Evolutionary conservation across 2,113 vertebrate genomes (phyloP).

Genomic region (Archocentrus centrarchus): DNA sequence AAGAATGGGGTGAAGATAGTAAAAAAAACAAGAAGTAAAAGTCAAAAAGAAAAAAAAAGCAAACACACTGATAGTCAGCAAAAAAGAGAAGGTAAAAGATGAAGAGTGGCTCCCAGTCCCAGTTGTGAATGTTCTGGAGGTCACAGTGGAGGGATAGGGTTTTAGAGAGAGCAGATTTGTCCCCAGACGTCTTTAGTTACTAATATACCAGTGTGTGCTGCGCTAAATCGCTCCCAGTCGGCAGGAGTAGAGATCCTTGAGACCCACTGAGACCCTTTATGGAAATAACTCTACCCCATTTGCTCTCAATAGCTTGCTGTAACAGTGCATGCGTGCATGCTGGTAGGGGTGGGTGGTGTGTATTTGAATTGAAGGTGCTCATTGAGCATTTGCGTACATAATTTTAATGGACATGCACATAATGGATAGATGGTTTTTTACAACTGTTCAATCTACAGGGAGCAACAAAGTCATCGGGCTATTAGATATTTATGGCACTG

Average conservation of each 20-base stretch:
- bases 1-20: constrained; percentile 14
- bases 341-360: constrained; percentile 2
- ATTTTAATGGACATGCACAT: constrained; percentile 73
- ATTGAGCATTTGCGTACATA: constrained; percentile 58
- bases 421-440: constrained; percentile 75
- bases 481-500: constrained; percentile 72
- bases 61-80: constrained; percentile 60
- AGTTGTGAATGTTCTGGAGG: constrained; percentile 75
- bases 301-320: constrained; percentile 71
- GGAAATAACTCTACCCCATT: constrained; percentile 84
- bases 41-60: constrained; percentile 43
- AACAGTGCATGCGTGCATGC: constrained; percentile 46
- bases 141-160: constrained; percentile 70
- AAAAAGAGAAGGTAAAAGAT: constrained; percentile 56
- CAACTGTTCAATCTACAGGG: constrained; percentile 75
- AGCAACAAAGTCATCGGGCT: constrained; percentile 71
- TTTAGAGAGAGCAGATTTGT: constrained; percentile 70
- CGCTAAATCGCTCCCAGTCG: constrained; percentile 80
- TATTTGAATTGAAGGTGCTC: constrained; percentile 57
- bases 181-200: constrained; percentile 80
- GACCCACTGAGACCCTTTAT: constrained; percentile 81
- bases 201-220: constrained; percentile 76
- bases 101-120: constrained; percentile 61
- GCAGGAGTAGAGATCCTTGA: constrained; percentile 73
- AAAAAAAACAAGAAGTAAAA: constrained; percentile 20